Percentiles rank a stretch among this genome's conserved stretches.
phyloP scores from a whole-genome alignment of 2,888 invertebrate species.

The Eretmocerus hayati region DNA sequence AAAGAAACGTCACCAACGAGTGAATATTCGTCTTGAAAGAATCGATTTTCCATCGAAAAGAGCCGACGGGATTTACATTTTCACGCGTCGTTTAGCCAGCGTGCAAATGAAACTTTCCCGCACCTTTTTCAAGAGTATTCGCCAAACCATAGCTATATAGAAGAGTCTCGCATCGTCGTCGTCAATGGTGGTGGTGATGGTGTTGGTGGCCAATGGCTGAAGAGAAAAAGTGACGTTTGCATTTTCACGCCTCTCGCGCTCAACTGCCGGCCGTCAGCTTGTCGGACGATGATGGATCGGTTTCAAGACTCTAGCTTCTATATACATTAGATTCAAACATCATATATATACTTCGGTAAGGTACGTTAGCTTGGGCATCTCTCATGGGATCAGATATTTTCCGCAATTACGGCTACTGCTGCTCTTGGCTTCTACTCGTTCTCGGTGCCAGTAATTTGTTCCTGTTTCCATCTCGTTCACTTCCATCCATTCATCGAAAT shows the following conservation, averaged over 20 bases:
- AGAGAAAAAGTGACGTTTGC: slow-evolving; percentile 20
- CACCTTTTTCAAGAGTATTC: no score
- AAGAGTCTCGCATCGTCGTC: no score
- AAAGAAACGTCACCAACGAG: background rate
- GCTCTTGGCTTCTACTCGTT: no score
- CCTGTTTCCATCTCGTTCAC: slow-evolving; percentile 33
- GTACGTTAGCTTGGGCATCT: slow-evolving; percentile 32
- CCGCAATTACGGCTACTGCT: slow-evolving; percentile 41
- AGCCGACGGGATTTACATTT: background rate
- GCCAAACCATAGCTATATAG: no score
- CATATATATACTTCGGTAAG: slow-evolving; percentile 5
- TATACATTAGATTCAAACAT: no score
- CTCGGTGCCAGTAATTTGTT: slow-evolving; percentile 33
- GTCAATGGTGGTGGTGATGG: no score
- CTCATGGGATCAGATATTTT: slow-evolving; percentile 28
- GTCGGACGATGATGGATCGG: slow-evolving; percentile 38
- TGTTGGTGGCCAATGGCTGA: no score
- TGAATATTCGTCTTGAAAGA: background rate
- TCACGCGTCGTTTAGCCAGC: slow-evolving; percentile 11
- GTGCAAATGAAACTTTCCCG: slow-evolving; percentile 9
- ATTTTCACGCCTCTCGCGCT: slow-evolving; percentile 10
- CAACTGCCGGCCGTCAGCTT: slow-evolving; percentile 15
- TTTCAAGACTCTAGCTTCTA: slow-evolving; percentile 10
- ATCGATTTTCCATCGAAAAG: slow-evolving; percentile 12
- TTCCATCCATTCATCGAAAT: slow-evolving; percentile 33